Evolutionary conservation across 2,113 vertebrate species (phyloP).

Genomic region (Heloderma charlesbogerti): DNA sequence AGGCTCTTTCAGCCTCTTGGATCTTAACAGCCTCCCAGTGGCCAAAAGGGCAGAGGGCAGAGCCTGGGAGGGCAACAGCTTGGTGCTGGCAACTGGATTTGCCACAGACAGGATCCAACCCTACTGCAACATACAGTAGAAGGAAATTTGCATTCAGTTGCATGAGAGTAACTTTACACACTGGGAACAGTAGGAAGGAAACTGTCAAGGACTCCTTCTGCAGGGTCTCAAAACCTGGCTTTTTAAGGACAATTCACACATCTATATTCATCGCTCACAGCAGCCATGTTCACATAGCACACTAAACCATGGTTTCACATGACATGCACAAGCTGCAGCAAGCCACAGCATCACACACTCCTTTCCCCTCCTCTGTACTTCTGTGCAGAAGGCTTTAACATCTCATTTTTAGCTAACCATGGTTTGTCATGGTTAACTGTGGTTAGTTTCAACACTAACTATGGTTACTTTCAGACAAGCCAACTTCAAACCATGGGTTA

Average conservation of each 20-base stretch:
- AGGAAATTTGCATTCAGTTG: not conserved
- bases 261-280: not conserved
- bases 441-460: not conserved
- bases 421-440: not conserved
- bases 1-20: conserved; percentile 7
- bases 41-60: not conserved
- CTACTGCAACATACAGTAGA: not conserved
- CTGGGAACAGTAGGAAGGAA: not conserved
- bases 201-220: too few species aligned
- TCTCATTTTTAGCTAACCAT: not conserved
- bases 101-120: not conserved
- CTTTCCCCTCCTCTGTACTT: not conserved
- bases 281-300: not conserved
- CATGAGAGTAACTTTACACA: not conserved
- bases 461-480: not conserved
- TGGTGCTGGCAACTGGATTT: not conserved
- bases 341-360: not conserved
- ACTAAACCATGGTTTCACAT: not conserved
- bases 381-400: not conserved
- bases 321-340: not conserved
- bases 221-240: not conserved
- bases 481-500: not conserved
- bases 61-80: not conserved
- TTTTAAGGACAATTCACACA: not conserved
- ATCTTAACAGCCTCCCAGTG: not conserved